Base-by-base conservation (phyloP, 1,140 invertebrate species). In the Zaprionus tsacasi region DNA sequence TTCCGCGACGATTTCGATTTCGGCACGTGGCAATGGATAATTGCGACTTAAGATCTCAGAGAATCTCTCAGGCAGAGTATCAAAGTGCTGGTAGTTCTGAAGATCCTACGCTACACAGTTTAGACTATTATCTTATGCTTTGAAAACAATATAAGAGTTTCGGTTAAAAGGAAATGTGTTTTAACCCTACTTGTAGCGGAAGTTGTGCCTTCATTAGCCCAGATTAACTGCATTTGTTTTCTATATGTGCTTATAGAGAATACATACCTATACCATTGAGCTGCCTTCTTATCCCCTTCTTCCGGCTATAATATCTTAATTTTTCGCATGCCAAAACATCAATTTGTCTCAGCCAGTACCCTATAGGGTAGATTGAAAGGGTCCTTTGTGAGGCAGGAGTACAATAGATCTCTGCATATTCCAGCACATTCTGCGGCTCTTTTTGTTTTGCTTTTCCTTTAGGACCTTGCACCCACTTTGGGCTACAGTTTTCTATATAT, bases 281-380 rank as follows among this genome's bases (percentile, higher is more conserved):
- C 38, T 8, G 40, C 21, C 21, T 2, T 45, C 40, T 45, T 15
- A 45, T 45, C n/a, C 59, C 7, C 40, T 57, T 36, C 21, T 73
- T 58, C 55, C 63, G 36, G 21, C 57, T 74, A 45, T 66, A 79
- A 79, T 68, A 82, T 68, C 76, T 78, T 67, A 57, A 79, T 76
- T 63, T 70, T 64, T 75, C 48, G 25, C 61, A 76, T 54, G 35
- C 7, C 40, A 25, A 58, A 52, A 63, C 52, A 70, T 70, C 68
- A 77, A 86, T 86, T 86, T 86, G 79, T 88, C 82, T 70, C 80
- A 78, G 81, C 35, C 8, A 55, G 59, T 38, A 78, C 73, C 76
- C 73, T 52, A 54, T 33, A 54, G 35, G n/a, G n/a, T n/a, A n/a
- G n/a, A n/a, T n/a, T n/a, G n/a, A 35, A 0, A 59, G 33, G 30